Evolutionary conservation across 2,888 invertebrate genomes (phyloP).

Genomic region (Heliconius hortense): DNA sequence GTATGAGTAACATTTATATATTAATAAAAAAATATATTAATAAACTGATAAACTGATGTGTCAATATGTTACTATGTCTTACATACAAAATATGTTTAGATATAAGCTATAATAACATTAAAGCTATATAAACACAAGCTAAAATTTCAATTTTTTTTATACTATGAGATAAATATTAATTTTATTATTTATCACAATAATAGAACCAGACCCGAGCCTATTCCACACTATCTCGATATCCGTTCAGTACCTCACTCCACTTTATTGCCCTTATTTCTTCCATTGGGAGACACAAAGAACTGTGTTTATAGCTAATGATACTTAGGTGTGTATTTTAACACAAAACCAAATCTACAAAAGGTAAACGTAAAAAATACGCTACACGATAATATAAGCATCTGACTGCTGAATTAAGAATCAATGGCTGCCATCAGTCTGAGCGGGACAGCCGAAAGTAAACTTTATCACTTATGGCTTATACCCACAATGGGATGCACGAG

Average conservation of each 20-base stretch:
- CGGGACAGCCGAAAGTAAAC: conserved; percentile 31
- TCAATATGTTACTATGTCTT: too few species aligned
- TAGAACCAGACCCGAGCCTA: conserved; percentile 42
- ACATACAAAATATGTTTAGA: too few species aligned
- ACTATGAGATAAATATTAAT: not conserved
- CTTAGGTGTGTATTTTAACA: conserved; percentile 82
- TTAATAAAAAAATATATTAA: too few species aligned
- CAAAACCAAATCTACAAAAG: conserved; percentile 71
- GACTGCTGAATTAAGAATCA: conserved; percentile 51
- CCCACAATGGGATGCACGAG: conserved; percentile 29
- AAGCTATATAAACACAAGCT: too few species aligned
- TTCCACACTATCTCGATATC: conserved; percentile 59
- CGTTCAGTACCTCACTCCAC: conserved; percentile 63
- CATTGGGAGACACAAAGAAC: conserved; percentile 76
- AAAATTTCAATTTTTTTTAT: too few species aligned
- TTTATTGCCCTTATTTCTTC: conserved; percentile 77
- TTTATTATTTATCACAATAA: not conserved
- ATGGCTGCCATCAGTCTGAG: conserved; percentile 29
- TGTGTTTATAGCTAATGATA: conserved; percentile 81
- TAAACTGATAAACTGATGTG: too few species aligned
- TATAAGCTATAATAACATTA: too few species aligned
- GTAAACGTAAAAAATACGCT: conserved; percentile 71
- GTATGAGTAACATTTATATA: not conserved
- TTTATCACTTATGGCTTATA: conserved; percentile 24
- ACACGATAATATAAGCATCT: conserved; percentile 70